These are phyloP conservation scores for Gallinago media DNA, from an alignment of 2,113 vertebrate species.

Conservation along the genomic window DNA sequence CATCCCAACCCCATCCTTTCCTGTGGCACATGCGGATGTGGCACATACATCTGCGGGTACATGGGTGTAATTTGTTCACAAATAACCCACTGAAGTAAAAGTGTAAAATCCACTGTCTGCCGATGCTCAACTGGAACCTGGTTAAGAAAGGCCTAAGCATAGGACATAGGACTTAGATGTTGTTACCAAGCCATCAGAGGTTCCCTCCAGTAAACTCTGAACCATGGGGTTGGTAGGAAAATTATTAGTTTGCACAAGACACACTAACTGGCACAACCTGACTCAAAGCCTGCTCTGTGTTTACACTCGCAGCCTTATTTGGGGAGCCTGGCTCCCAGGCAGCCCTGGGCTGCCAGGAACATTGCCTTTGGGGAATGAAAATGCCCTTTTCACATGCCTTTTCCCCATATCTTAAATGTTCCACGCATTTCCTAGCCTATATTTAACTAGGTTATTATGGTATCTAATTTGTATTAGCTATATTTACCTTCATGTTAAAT, in stretches of 20 bases:
- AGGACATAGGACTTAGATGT: not conserved
- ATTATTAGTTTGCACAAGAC: not conserved
- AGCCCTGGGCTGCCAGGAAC: not conserved
- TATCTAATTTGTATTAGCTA: not conserved
- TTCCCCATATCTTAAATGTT: slow-evolving; percentile 38
- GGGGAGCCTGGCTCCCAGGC: not conserved
- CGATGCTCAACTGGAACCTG: not conserved
- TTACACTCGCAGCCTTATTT: slow-evolving; percentile 21
- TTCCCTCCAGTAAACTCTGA: not conserved
- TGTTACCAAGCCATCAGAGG: not conserved
- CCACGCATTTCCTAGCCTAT: not conserved
- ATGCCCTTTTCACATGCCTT: slow-evolving; percentile 2
- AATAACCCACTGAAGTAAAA: rapidly evolving
- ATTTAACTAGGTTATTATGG: slow-evolving; percentile 28
- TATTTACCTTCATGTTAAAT: slow-evolving; percentile 6
- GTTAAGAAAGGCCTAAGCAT: not conserved
- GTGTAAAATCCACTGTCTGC: not conserved
- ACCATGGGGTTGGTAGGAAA: not conserved
- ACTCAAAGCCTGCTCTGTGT: not conserved
- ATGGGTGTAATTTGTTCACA: not conserved
- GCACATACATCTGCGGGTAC: not conserved
- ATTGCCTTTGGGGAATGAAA: slow-evolving; percentile 38
- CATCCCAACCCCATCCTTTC: not conserved
- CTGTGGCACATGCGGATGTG: not conserved
- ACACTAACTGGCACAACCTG: not conserved